Evolutionary conservation across 2,888 invertebrate genomes (phyloP).

Genomic region (Augiades crinisus): DNA sequence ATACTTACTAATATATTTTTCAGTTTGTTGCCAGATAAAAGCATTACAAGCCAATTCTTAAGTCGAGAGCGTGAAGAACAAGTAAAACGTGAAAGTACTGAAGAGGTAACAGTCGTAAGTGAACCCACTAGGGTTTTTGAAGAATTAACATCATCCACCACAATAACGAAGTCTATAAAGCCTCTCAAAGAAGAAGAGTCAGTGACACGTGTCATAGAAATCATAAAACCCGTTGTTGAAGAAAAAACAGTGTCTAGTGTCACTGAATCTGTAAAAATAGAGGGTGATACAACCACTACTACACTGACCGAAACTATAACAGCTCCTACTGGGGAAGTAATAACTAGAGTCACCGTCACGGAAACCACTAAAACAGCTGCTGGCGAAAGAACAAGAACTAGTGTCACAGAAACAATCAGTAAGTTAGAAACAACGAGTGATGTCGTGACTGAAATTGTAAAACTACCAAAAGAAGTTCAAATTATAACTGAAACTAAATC

Average conservation of each 20-base stretch:
- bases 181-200: slow-evolving; percentile 11
- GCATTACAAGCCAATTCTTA: slow-evolving; percentile 55
- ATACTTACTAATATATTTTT: not conserved
- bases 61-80: slow-evolving; percentile 64
- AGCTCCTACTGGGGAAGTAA: slow-evolving; percentile 32
- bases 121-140: slow-evolving; percentile 1
- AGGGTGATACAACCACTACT: slow-evolving; percentile 32
- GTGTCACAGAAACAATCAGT: slow-evolving; percentile 31
- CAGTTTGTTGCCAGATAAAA: slow-evolving; percentile 53
- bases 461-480: slow-evolving; percentile 24
- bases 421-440: slow-evolving; percentile 19
- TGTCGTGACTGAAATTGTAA: slow-evolving; percentile 14
- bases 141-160: slow-evolving; percentile 13
- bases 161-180: slow-evolving; percentile 3
- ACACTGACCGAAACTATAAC: slow-evolving; percentile 28
- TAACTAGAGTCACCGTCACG: slow-evolving; percentile 29
- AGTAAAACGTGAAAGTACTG: slow-evolving; percentile 51
- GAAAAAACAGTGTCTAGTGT: slow-evolving; percentile 24
- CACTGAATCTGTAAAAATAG: slow-evolving; percentile 25
- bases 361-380: slow-evolving; percentile 30
- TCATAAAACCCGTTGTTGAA: slow-evolving; percentile 19
- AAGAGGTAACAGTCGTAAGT: not conserved
- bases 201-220: slow-evolving; percentile 10
- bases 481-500: slow-evolving; percentile 20
- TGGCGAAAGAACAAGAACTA: slow-evolving; percentile 28